Percentiles rank a stretch among this genome's conserved stretches.
Evolutionary conservation across 2,797 vertebrate genomes (phyloP).

Genomic region (Leptoclinus maculatus): DNA sequence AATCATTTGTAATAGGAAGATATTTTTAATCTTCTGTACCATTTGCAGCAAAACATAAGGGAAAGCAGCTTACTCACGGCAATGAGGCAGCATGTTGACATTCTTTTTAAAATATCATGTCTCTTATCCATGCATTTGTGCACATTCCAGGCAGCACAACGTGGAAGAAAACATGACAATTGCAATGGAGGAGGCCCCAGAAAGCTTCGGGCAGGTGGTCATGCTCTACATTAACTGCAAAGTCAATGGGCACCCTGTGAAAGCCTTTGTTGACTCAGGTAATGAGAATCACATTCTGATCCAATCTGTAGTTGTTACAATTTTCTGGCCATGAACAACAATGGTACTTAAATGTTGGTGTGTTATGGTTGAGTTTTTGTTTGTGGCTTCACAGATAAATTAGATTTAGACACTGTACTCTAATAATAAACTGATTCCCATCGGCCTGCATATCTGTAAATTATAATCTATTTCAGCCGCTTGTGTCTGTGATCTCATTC

Average conservation of each 20-base stretch:
- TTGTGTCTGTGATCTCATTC: background rate
- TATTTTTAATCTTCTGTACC: background rate
- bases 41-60: background rate
- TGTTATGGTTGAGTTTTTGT: slow-evolving; percentile 1
- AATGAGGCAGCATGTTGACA: background rate
- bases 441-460: background rate
- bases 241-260: slow-evolving; percentile 98
- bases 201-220: slow-evolving; percentile 99
- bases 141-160: slow-evolving; percentile 92
- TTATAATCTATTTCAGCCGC: background rate
- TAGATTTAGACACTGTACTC: background rate
- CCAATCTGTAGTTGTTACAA: slow-evolving; percentile 8
- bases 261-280: slow-evolving; percentile 99
- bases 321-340: slow-evolving; percentile 4
- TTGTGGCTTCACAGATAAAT: background rate
- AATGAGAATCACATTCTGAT: slow-evolving; percentile 49
- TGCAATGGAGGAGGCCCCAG: slow-evolving; percentile 98
- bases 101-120: background rate
- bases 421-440: background rate
- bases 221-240: slow-evolving; percentile 99
- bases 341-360: slow-evolving; percentile 12
- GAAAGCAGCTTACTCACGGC: background rate
- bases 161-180: slow-evolving; percentile 99
- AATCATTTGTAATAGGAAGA: background rate
- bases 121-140: slow-evolving; percentile 22